Evolutionary conservation across 1,140 invertebrate genomes (phyloP).

Genomic region (Hyphantria cunea): DNA sequence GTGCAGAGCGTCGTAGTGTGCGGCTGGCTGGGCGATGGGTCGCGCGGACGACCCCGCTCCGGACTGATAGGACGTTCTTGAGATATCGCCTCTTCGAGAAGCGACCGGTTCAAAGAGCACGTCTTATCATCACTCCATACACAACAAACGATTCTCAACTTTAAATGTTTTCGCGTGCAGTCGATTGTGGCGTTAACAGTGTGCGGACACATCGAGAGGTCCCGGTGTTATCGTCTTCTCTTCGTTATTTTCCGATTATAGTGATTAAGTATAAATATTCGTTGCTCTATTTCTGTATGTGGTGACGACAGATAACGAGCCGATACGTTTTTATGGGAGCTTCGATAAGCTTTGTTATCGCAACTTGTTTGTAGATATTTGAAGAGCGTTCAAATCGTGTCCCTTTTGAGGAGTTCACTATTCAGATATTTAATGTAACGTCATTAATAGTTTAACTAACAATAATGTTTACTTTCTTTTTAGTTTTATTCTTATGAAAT

Average conservation of each 20-base stretch:
- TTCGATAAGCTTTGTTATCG: constrained; percentile 36
- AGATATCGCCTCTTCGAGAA: constrained; percentile 32
- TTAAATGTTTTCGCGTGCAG: not conserved
- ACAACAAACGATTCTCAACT: not conserved
- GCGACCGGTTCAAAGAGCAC: constrained; percentile 35
- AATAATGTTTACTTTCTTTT: too few species aligned
- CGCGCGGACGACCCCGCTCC: constrained; percentile 9
- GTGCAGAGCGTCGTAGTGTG: not conserved
- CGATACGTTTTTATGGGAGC: constrained; percentile 33
- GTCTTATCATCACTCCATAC: constrained; percentile 32
- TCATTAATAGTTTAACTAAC: too few species aligned
- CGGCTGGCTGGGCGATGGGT: not conserved
- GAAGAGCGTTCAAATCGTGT: not conserved
- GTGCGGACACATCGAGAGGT: constrained; percentile 11
- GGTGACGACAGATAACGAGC: constrained; percentile 34
- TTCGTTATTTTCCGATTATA: constrained; percentile 50
- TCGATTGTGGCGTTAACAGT: not conserved
- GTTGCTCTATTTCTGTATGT: constrained; percentile 42
- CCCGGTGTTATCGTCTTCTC: constrained; percentile 32
- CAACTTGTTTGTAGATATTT: constrained; percentile 5
- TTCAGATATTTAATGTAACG: too few species aligned
- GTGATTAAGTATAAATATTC: constrained; percentile 45
- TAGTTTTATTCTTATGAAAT: too few species aligned
- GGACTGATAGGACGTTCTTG: constrained; percentile 33
- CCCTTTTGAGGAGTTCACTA: too few species aligned